Conservation (phyloP, 2,113 vertebrate species). For the Sebastes fasciatus region DNA sequence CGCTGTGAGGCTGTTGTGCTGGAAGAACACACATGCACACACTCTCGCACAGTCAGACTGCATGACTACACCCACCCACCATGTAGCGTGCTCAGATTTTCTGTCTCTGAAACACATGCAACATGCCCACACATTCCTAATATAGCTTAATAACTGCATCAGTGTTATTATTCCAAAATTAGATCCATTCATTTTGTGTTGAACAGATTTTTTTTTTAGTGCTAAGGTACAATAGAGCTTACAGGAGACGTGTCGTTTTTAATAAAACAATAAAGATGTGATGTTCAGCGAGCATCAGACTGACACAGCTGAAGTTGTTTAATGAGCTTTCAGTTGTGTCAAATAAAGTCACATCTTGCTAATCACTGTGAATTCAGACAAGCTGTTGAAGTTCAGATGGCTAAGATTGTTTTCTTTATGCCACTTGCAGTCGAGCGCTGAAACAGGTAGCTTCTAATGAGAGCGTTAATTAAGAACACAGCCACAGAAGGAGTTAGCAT, state of each 20-base stretch:
- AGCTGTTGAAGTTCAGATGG: too few relatives aligned
- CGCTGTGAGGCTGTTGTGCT: slow-evolving; percentile 34
- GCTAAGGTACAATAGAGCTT: neutral
- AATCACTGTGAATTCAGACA: slow-evolving; percentile 2
- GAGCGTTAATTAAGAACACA: slow-evolving; percentile 16
- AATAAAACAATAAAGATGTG: neutral
- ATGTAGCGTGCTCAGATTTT: slow-evolving; percentile 19
- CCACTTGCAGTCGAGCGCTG: neutral
- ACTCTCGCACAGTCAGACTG: neutral
- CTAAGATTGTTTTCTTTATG: neutral
- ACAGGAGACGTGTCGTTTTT: neutral
- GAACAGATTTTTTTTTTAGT: neutral
- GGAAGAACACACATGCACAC: slow-evolving; percentile 6
- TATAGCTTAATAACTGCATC: slow-evolving; percentile 22
- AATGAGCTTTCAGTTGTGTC: neutral
- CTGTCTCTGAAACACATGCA: slow-evolving; percentile 20
- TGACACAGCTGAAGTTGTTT: neutral
- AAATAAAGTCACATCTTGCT: neutral
- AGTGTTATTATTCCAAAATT: slow-evolving; percentile 9
- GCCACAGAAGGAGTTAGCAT: neutral
- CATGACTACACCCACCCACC: slow-evolving; percentile 43
- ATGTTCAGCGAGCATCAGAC: neutral
- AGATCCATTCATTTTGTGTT: neutral
- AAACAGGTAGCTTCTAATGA: slow-evolving; percentile 4
- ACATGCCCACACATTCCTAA: slow-evolving; percentile 37